Evolutionary conservation across 92 coral and sea anemone species (phyloP).

Genomic region (Paramuricea clavata): DNA sequence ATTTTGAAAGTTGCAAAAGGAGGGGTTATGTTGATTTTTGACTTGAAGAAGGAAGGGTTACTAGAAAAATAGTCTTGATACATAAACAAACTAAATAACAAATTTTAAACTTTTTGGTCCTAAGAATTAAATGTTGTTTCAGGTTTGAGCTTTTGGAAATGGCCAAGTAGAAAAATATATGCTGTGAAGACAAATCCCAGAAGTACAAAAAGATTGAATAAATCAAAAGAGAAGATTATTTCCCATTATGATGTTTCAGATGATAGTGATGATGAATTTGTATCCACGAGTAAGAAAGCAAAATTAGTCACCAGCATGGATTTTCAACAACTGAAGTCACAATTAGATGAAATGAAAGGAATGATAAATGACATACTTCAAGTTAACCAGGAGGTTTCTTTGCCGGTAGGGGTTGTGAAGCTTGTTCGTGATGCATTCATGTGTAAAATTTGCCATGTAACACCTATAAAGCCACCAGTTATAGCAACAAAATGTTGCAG

Average conservation of each 20-base stretch:
- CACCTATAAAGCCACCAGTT: slow-evolving; percentile 70
- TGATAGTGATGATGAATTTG: slow-evolving; percentile 68
- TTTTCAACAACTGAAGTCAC: slow-evolving; percentile 48
- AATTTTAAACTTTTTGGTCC: slow-evolving; percentile 18
- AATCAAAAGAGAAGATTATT: slow-evolving; percentile 61
- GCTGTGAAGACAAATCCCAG: slow-evolving; percentile 57
- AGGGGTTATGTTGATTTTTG: neutral
- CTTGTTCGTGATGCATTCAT: slow-evolving; percentile 73
- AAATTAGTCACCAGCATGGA: slow-evolving; percentile 51
- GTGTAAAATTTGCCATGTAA: slow-evolving; percentile 70
- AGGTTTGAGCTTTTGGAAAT: slow-evolving; percentile 75
- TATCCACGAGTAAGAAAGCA: slow-evolving; percentile 46
- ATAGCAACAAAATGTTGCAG: slow-evolving; percentile 76
- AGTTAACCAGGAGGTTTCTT: slow-evolving; percentile 67
- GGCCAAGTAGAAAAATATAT: slow-evolving; percentile 74
- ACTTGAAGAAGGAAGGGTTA: no score
- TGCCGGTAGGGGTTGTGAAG: slow-evolving; percentile 73
- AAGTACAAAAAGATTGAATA: slow-evolving; percentile 49
- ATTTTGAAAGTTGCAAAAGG: no score
- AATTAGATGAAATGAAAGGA: slow-evolving; percentile 56
- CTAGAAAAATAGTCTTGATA: no score
- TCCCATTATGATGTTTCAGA: slow-evolving; percentile 57
- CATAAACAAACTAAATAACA: neutral
- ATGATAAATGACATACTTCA: slow-evolving; percentile 64
- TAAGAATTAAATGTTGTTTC: slow-evolving; percentile 38